Evolutionary conservation across 2,113 vertebrate species (phyloP).

Genomic region (Bothrops jararaca): DNA sequence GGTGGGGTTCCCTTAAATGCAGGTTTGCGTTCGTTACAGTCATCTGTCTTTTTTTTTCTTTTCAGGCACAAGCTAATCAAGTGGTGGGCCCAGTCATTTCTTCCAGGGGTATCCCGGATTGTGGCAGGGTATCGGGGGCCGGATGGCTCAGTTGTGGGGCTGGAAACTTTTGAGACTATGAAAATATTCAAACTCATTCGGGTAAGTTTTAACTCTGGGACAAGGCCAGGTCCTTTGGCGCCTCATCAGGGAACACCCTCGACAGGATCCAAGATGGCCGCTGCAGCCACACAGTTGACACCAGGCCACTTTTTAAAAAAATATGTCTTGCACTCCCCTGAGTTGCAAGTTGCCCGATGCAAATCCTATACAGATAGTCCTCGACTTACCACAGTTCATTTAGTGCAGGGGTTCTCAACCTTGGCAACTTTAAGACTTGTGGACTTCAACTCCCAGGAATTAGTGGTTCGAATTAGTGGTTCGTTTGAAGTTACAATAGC

Average conservation of each 20-base stretch:
- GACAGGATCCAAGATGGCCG: neutral
- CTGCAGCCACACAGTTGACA: neutral
- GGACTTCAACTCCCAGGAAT: too few relatives aligned
- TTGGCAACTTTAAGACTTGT: too few relatives aligned
- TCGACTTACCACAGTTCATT: too few relatives aligned
- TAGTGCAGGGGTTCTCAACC: too few relatives aligned
- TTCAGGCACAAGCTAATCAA: slow-evolving; percentile 88
- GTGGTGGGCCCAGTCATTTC: slow-evolving; percentile 93
- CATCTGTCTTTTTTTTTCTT: neutral
- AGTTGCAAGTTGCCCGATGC: neutral
- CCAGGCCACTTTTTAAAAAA: neutral
- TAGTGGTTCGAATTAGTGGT: too few relatives aligned
- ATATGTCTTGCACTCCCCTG: neutral
- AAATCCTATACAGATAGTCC: neutral
- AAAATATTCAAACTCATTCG: slow-evolving; percentile 84
- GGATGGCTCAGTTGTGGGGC: slow-evolving; percentile 74
- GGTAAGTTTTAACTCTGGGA: slow-evolving; percentile 59
- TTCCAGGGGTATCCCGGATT: slow-evolving; percentile 83
- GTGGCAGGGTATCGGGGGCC: slow-evolving; percentile 84
- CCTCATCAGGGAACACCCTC: neutral
- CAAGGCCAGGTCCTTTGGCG: neutral
- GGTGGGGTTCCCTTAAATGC: neutral
- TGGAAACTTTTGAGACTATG: slow-evolving; percentile 81
- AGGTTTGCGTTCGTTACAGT: neutral
- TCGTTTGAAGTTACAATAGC: too few relatives aligned